Evolutionary conservation across 2,113 vertebrate genomes (phyloP), one percentile per base, ranked within the genome.

Genomic region (Rafetus swinhoei): DNA sequence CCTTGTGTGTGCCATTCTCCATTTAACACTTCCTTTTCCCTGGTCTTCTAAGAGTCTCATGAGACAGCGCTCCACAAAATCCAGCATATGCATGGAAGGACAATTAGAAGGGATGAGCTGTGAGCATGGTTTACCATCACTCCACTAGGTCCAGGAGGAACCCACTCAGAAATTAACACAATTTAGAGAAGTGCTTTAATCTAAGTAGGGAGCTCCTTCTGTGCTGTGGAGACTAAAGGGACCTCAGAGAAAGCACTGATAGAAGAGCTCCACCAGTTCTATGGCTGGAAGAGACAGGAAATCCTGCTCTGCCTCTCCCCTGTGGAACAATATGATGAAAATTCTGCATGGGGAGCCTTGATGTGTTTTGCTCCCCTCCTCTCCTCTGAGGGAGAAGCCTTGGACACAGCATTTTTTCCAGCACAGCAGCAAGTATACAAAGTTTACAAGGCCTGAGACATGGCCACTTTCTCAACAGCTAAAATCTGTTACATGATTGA

Each of bases 141-240:
- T 32, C 32, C 35, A 76, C 21, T 76, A 13, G 24, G 35, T 21
- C 5, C 21, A 45, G 10, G 35, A 45, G 11, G 19, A 76, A 76
- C 72, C 4, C 32, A 54, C 83, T 50, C 9, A 1, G 35, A 54
- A 79, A 5, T n/a, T 12, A 11, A 45, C 3, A 54, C 0, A 32
- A 29, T 1, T 35, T 5, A 2, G 24, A 7, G 35, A n/a, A 69
- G 12, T 50, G 45, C 81, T 91, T 65, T 81, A 74, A 25, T 69
- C 39, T 59, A 45, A 6, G 45, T 45, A 45, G 45, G 45, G 45
- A 45, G 45, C 6, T 45, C 45, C 45, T 45, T 81, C 25, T 0
- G 0, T 72, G 9, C 16, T 29, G 27, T 10, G 29, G 29, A 65
- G 15, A n/a, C 29, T 12, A 45, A 62, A 24, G 3, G 5, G 50